Conservation (phyloP, 2,113 vertebrate genomes). For the Aegithalos caudatus region DNA sequence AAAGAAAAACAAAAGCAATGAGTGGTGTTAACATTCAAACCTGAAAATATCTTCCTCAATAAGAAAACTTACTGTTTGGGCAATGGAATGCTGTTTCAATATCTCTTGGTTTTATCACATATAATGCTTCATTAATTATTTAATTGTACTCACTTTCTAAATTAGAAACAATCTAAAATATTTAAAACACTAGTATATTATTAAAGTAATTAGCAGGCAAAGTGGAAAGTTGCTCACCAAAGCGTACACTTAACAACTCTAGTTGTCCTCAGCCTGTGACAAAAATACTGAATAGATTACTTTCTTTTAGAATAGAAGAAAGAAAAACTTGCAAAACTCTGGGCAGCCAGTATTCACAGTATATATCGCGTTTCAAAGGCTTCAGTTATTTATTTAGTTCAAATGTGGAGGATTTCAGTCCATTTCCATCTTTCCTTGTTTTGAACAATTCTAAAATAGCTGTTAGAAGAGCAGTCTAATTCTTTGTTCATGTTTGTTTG, state of each 20-base stretch:
- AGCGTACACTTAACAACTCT: not conserved
- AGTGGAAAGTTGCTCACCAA: not conserved
- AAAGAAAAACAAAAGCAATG: not conserved
- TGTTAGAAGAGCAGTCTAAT: not conserved
- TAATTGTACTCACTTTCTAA: not conserved
- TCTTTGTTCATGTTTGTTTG: not conserved
- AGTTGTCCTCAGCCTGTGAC: not conserved
- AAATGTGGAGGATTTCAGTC: not conserved
- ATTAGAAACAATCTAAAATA: slow-evolving; percentile 30
- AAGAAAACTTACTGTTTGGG: not conserved
- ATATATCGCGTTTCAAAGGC: not conserved
- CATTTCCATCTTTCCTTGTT: not conserved
- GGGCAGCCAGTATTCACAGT: not conserved
- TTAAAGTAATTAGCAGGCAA: slow-evolving; percentile 2
- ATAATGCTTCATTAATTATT: slow-evolving; percentile 3
- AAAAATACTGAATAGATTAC: not conserved
- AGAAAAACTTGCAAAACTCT: not conserved
- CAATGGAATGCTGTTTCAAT: not conserved
- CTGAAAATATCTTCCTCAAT: not conserved
- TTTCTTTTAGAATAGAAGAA: not conserved
- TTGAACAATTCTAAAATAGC: not conserved
- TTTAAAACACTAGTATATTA: not conserved
- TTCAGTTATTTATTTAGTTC: not conserved
- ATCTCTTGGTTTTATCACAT: not conserved
- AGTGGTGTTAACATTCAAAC: not conserved